phyloP scores from a whole-genome alignment of 1,140 invertebrate genomes.

The Venustaconcha ellipsiformis region DNA sequence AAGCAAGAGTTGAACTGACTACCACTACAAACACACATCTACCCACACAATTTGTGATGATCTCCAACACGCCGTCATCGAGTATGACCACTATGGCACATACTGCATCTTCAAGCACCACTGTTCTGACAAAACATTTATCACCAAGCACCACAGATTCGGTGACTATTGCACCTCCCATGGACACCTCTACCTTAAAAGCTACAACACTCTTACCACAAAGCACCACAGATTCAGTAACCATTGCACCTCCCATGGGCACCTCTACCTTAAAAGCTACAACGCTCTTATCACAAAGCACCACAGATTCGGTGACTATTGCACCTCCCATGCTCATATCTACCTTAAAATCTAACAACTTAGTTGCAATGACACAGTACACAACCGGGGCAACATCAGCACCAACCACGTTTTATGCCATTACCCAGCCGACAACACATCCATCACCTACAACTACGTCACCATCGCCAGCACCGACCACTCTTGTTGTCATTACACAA shows the following conservation, averaged over 20 bases:
- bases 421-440: conserved; percentile 3
- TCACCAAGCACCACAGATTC: too few species aligned
- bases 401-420: conserved; percentile 1
- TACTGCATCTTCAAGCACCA: too few species aligned
- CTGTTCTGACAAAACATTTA: too few species aligned
- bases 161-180: background rate
- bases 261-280: too few species aligned
- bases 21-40: too few species aligned
- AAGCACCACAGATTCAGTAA: background rate
- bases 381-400: background rate
- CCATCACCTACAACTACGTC: background rate
- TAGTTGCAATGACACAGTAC: background rate
- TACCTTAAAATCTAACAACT: background rate
- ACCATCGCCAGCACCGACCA: background rate
- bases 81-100: too few species aligned
- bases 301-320: background rate
- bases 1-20: too few species aligned
- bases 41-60: too few species aligned
- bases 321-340: background rate
- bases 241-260: too few species aligned
- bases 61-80: too few species aligned
- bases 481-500: background rate
- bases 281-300: too few species aligned
- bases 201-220: too few species aligned
- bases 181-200: background rate